Evolutionary conservation across 2,888 invertebrate species (phyloP).

Genomic region (Melieria omissa): DNA sequence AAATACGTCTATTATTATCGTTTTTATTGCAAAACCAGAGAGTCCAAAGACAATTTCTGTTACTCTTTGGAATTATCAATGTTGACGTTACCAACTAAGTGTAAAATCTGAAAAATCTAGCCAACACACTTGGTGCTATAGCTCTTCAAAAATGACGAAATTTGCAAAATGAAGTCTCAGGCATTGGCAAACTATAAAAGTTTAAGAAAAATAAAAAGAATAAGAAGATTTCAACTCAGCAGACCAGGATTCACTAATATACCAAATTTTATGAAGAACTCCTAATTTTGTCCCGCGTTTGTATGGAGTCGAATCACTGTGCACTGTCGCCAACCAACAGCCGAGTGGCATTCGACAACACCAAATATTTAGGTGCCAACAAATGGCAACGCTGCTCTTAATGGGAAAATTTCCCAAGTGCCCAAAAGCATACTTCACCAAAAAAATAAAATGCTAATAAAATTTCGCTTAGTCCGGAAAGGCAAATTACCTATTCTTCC

Average conservation of each 20-base stretch:
- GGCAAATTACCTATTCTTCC: no score
- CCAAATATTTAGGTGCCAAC: not conserved
- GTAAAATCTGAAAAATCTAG: no score
- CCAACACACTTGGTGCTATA: no score
- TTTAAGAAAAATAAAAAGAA: not conserved
- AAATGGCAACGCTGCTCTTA: not conserved
- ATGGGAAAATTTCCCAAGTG: not conserved
- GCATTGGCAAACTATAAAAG: not conserved
- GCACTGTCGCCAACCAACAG: not conserved
- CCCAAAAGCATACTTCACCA: slow-evolving; percentile 13
- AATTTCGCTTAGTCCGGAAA: slow-evolving; percentile 3
- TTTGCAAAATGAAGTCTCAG: no score
- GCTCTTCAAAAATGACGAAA: no score
- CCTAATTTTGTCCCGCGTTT: not conserved
- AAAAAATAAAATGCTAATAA: slow-evolving; percentile 9
- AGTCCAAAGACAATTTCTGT: no score
- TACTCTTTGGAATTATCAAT: no score
- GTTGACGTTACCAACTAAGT: no score
- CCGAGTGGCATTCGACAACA: slow-evolving; percentile 10
- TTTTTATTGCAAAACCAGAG: no score
- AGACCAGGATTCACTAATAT: not conserved
- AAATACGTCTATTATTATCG: no score
- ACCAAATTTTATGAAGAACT: slow-evolving; percentile 21
- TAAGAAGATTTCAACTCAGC: not conserved
- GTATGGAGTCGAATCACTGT: not conserved